Conservation (phyloP, 2,888 invertebrate species). For the Heliconius ethilla region DNA sequence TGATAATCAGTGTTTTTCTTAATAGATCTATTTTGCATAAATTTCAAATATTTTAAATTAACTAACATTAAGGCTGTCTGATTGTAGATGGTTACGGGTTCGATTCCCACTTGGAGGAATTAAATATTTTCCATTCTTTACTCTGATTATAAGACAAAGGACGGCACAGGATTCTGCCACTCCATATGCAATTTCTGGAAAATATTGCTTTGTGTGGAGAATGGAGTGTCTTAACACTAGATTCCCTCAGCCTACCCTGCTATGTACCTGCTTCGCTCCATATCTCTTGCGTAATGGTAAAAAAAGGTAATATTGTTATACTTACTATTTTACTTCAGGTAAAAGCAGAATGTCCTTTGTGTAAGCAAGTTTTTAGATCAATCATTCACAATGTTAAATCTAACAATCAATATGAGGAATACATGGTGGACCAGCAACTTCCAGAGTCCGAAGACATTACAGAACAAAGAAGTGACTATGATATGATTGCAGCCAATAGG, state of each 20-base stretch:
- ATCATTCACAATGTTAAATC: constrained; percentile 96
- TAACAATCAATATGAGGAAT: constrained; percentile 93
- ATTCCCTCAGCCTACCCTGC: neutral
- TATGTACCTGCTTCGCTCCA: neutral
- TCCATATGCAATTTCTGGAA: neutral
- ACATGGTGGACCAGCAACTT: constrained; percentile 79
- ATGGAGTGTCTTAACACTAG: neutral
- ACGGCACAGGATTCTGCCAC: no score
- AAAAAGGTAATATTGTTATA: neutral
- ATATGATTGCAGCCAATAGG: constrained; percentile 59
- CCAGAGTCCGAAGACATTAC: constrained; percentile 55
- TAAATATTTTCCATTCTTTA: neutral
- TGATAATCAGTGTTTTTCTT: neutral
- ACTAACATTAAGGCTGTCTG: neutral
- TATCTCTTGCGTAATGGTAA: neutral
- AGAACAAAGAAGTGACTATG: constrained; percentile 64
- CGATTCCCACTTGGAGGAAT: neutral
- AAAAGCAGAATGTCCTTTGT: constrained; percentile 96
- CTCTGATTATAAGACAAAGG: neutral
- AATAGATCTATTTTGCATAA: no score
- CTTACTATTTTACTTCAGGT: constrained; percentile 81
- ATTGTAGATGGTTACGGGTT: neutral
- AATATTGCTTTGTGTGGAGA: neutral
- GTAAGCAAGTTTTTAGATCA: constrained; percentile 94
- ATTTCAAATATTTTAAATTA: no score